Base-by-base conservation (phyloP, 2,797 vertebrate species). In the Capromys pilorides region DNA sequence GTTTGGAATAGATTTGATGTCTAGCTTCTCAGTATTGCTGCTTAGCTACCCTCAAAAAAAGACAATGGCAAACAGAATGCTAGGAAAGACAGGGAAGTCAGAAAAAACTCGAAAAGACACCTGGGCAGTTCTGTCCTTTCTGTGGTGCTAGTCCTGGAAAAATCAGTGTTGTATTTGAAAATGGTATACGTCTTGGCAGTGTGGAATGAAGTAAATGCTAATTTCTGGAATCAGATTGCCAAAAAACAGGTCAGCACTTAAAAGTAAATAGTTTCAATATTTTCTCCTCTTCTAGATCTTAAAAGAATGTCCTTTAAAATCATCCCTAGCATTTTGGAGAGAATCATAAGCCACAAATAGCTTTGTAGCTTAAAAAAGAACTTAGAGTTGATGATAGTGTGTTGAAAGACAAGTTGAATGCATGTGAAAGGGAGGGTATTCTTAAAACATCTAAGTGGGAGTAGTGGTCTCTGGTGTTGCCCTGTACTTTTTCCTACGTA, bases 1-100 rank as follows among this genome's bases (percentile, higher is more conserved):
- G 67, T 93, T 91, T 95, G 75, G 69, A 88, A 4, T 69, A 95
- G 61, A 90, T 36, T 81, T 77, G 57, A 49, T 92, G 59, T 93
- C 49, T 91, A 39, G 19, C 31, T 86, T 75, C 24, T 91, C 36
- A 41, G 41, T 81, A 21, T 51, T 90, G 59, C 86, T 66, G 49
- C 67, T 78, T 36, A 61, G 79, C 59, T 66, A 16, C 22, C 2
- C 31, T 54, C 11, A 10, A 87, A 33, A 41, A 88, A 80, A 79
- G 49, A 24, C 39, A 83, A 0, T 4, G 6, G 28, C 71, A 69
- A 61, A 26, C n/a, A n/a, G 39, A n/a, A 28, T 88, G 36, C 41
- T 67, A 4, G 57, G 39, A 36, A 82, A 86, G 45, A 22, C 45
- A 36, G n/a, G 73, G 26, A 36, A 62, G 28, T 69, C 2, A 0